These are phyloP conservation scores for Xenopus tropicalis DNA, from an alignment of 2,113 vertebrate genomes.

Conservation along the genomic window UCB_Xtro_10.0 CM004448.2:44973501-44974000, in stretches of 20 bases:
- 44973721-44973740: not conserved
- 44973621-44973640: not conserved
- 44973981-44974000: conserved; percentile 9
- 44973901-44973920: conserved; percentile 19
- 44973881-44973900: conserved; percentile 15
- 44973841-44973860: conserved; percentile 17
- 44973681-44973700: not conserved
- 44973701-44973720: not conserved
- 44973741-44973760: not conserved
- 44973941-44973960: conserved; percentile 21
- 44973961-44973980: conserved; percentile 24
- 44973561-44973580: too few relatives aligned
- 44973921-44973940: conserved; percentile 10
- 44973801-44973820: not conserved
- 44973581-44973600: not conserved
- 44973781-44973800: conserved; percentile 2
- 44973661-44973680: not conserved
- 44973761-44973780: conserved; percentile 7
- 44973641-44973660: not conserved
- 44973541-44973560: too few relatives aligned
- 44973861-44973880: conserved; percentile 16
- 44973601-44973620: not conserved
- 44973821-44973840: conserved; percentile 6
- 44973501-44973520: too few relatives aligned
- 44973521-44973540: too few relatives aligned